Evolutionary conservation across 2,113 vertebrate species (phyloP), one percentile per base, ranked within the genome.

Genomic region (Takifugu flavidus): DNA sequence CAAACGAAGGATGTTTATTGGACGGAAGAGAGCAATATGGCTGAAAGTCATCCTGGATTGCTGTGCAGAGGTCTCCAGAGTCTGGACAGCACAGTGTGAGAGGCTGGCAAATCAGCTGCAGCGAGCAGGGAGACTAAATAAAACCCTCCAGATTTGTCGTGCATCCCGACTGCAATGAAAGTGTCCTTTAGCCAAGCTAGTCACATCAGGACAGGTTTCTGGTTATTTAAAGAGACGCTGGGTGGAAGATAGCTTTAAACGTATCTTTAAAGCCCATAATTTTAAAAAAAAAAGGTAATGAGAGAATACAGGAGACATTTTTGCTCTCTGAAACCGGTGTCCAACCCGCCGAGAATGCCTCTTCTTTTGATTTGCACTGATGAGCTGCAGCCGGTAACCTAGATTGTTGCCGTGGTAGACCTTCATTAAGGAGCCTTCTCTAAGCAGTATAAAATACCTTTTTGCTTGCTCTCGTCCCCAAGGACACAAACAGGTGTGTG

Each of bases 401-500:
- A 72, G 65, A 83, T 81, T 65, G 80, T 83, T 82, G 77, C 71
- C 71, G 15, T 65, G 75, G 76, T 59, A 68, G 51, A 72, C 66
- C 64, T 75, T 87, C 83, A 87, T 89, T 87, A 87, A 70, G 62
- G 51, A 44, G 51, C 45, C 6, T 44, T 56, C 61, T 56, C 62
- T 31, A 25, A 68, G 74, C 46, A 29, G 55, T 26, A 67, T 53
- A 71, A 72, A 72, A 82, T 66, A 62, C 58, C 25, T 65, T 58
- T 70, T 55, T 59, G 56, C 63, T 74, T 62, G 39, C 26, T 8
- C 52, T 49, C 12, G 29, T 87, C 72, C 71, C 78, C 53, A 65
- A 70, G 78, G 82, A 82, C 65, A 78, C 60, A 80, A 62, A 82
- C 84, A 89, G 82, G 75, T 87, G 82, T 67, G 73, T 56, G 67